These are phyloP conservation scores for Lapara coniferarum DNA, from an alignment of 2,888 invertebrate species.

Conservation along the genomic window DNA sequence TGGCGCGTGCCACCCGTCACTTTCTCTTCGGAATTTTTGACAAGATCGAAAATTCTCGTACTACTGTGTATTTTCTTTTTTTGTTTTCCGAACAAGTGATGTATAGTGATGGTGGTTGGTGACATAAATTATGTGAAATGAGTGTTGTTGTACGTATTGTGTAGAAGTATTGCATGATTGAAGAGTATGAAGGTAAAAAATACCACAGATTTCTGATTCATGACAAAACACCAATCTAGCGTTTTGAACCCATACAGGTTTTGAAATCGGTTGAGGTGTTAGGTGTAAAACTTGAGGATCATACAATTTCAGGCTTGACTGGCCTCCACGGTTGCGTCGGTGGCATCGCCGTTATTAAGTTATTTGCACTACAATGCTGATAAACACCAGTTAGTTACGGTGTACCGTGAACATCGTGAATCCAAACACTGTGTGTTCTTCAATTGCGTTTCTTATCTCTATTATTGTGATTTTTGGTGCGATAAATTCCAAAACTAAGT, in stretches of 20 bases:
- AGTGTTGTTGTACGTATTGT: slow-evolving; percentile 56
- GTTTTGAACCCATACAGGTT: not conserved
- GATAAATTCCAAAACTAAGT: not conserved
- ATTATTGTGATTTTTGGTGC: not conserved
- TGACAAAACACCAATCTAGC: not conserved
- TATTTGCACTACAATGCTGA: not conserved
- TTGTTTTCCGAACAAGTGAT: not conserved
- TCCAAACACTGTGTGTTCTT: not conserved
- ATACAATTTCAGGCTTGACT: slow-evolving; percentile 7
- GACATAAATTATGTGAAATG: slow-evolving; percentile 32
- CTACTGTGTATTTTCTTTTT: not conserved
- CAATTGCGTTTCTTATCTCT: not conserved
- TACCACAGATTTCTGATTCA: slow-evolving; percentile 47
- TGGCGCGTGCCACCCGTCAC: slow-evolving; percentile 50
- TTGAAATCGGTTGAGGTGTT: not conserved
- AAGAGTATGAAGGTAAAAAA: slow-evolving; percentile 65
- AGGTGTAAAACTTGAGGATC: not conserved
- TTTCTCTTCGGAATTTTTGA: slow-evolving; percentile 30
- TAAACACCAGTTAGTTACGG: slow-evolving; percentile 7
- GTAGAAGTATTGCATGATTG: slow-evolving; percentile 65
- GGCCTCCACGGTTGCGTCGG: slow-evolving; percentile 21
- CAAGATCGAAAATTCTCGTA: slow-evolving; percentile 32
- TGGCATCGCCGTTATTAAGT: slow-evolving; percentile 14
- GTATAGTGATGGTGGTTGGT: slow-evolving; percentile 3
- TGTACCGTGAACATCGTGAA: slow-evolving; percentile 1